Evolutionary conservation across 2,113 vertebrate genomes (phyloP).

Genomic region (Tachycineta bicolor): DNA sequence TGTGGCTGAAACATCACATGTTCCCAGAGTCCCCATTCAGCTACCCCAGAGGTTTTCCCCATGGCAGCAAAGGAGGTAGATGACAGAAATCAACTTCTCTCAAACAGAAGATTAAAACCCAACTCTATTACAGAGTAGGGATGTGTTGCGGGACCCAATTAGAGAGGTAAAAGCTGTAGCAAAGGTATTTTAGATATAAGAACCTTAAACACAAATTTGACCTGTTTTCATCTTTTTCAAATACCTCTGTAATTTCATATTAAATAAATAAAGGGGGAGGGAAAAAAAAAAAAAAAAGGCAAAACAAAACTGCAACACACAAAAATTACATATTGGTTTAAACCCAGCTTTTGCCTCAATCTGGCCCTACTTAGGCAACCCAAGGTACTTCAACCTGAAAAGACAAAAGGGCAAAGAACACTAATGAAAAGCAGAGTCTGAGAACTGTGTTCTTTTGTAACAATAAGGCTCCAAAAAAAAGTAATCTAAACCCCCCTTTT

Average conservation of each 20-base stretch:
- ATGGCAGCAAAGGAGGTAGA: neutral
- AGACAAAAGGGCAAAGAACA: neutral
- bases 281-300: neutral
- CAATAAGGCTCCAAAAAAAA: neutral
- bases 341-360: neutral
- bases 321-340: neutral
- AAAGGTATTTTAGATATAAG: neutral
- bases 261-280: neutral
- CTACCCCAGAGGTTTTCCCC: neutral
- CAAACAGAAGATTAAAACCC: neutral
- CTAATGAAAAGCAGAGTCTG: neutral
- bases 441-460: neutral
- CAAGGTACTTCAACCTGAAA: neutral
- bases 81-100: neutral
- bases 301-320: neutral
- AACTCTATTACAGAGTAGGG: neutral
- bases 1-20: neutral
- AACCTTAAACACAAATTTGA: neutral
- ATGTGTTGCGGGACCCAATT: neutral
- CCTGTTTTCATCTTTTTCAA: neutral
- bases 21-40: neutral
- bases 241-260: neutral
- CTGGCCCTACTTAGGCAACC: neutral
- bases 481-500: neutral
- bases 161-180: neutral